Evolutionary conservation across 2,888 invertebrate genomes (phyloP), one percentile per base, ranked within the genome.

Genomic region (Microdon myrmicae): DNA sequence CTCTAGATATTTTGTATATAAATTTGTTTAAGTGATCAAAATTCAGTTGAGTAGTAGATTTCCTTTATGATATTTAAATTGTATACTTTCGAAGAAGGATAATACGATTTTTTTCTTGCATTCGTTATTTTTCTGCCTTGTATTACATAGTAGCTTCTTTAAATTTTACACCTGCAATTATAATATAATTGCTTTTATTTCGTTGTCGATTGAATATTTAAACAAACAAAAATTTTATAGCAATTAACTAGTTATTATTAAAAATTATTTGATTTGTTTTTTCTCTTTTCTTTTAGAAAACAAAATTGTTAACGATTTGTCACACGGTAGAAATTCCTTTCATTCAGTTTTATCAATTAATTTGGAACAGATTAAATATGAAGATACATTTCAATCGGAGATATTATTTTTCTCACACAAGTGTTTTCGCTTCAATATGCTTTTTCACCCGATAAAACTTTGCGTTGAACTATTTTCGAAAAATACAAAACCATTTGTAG

Each of bases 91-190:
- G n/a, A n/a, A n/a, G n/a, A n/a, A n/a, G n/a, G n/a, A n/a, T n/a
- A n/a, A n/a, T n/a, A n/a, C n/a, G n/a, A n/a, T n/a, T n/a, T n/a
- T n/a, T n/a, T n/a, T n/a, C n/a, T n/a, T n/a, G n/a, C n/a, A n/a
- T n/a, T n/a, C n/a, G n/a, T n/a, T 54, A 25, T 53, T 55, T 51
- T 38, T 61, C 17, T 56, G 61, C 51, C n/a, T 47, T 43, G 58
- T 58, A 32, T 64, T 64, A 64, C 64, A 64, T 64, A 64, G 51
- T 64, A 64, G 47, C 51, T 51, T 64, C 58, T 64, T 58, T 41
- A 51, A 56, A 56, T 41, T n/a, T n/a, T 41, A 51, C 58, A 58
- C 51, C 64, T 64, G 64, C 56, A 64, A 64, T 39, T 32, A 64
- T 47, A 53, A 58, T 53, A 26, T 41, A 58, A 53, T 41, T 38